Evolutionary conservation across 2,113 vertebrate genomes (phyloP), one percentile per base, ranked within the genome.

Genomic region (Xiphophorus hellerii): DNA sequence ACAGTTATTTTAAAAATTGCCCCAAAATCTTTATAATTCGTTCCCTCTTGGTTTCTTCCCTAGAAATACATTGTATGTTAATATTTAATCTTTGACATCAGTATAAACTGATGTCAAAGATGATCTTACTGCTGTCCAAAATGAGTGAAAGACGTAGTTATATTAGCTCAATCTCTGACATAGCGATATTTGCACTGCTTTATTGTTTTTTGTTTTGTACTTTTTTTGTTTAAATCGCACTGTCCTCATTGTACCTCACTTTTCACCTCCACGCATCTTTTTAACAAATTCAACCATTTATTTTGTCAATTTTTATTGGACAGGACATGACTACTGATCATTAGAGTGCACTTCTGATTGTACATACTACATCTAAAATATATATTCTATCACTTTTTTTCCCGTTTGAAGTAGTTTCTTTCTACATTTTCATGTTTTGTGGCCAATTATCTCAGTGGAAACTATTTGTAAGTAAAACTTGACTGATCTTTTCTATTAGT

Each of bases 251-350:
- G 39, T 73, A 72, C 37, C 70, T 67, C 73, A 72, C 58, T 25
- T 76, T 25, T 25, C 67, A 77, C 79, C n/a, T 64, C 63, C 15
- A 39, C 2, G 2, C 31, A 37, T 22, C 15, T 17, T 20, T 48
- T 17, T 28, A 30, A 62, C 27, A 62, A 62, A 30, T 17, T 68
- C 44, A 48, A 1, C 44, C 14, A 63, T 1, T 1, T 80, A 35
- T 78, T 76, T 69, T 48, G 15, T 75, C 25, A 7, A 28, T 70
- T 81, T 66, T 22, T 60, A 67, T 75, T 77, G 65, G 75, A 84
- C 76, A 81, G 25, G 86, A 83, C 69, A 66, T 81, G 84, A 92
- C 90, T 93, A 89, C 91, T 90, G 88, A 90, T 88, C 48, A 73
- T 62, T 83, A 72, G 65, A 80, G 28, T 65, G 69, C 66, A 39